Evolutionary conservation across 2,888 invertebrate species (phyloP), one percentile per base, ranked within the genome.

Genomic region (Taenaris catops): DNA sequence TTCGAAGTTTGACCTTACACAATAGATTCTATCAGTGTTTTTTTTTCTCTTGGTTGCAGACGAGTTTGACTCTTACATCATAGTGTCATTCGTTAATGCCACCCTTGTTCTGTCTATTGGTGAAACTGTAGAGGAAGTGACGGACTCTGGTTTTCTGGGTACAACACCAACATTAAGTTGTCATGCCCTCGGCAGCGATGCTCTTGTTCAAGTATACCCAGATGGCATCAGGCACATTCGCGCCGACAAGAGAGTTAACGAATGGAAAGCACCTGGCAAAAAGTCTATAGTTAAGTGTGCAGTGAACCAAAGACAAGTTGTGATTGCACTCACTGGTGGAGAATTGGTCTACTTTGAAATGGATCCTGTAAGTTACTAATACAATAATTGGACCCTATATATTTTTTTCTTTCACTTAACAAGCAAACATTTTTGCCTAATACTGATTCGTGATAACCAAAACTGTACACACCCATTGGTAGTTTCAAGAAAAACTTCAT

Each of bases 111-210:
- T 99, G 61, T 98, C 98, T 57, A 99, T 99, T 70, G 99, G 99
- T 53, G 99, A 99, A 81, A 99, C 99, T 6, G 99, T 99, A n/a
- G 99, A 99, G 81, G 99, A 99, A 93, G 99, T 99, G 10, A 98
- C 99, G 0, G 99, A 99, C 79, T 99, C 99, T 44, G 99, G 99
- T 24, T 99, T 99, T 76, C 89, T 99, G 59, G 99, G 99, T 41
- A 99, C 99, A 0, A 99, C 99, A 0, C 98, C 99, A 0, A 99
- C 99, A 0, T 88, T 99, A n/a, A 96, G 97, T 46, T 99, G 99
- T 80, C 97, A 98, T 4, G 96, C 98, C 17, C 90, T 99, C 12
- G 99, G 99, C 34, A 98, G 96, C 63, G 99, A 99, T 81, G 98
- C 99, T 1, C 87, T 99, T 10, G 97, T 99, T 1, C 99, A 99